Evolutionary conservation across 2,888 invertebrate genomes (phyloP).

Genomic region (Ceriagrion tenellum): DNA sequence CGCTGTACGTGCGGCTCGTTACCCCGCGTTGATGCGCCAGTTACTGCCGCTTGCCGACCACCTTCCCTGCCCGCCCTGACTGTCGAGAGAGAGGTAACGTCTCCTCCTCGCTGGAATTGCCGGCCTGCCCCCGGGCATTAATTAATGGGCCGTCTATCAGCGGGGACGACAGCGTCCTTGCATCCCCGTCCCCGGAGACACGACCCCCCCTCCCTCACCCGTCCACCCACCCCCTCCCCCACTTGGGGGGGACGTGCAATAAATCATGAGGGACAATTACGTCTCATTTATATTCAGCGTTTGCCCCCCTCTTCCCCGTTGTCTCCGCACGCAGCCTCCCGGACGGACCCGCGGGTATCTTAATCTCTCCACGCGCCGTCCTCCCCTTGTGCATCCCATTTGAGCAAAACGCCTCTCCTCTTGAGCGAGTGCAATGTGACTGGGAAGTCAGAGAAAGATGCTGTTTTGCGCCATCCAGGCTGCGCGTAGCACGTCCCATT

Average conservation of each 20-base stretch:
- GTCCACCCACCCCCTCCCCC: no score
- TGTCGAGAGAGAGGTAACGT: neutral
- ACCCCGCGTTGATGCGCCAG: neutral
- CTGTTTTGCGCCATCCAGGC: no score
- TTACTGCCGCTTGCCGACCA: neutral
- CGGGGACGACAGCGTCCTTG: neutral
- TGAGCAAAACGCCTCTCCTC: no score
- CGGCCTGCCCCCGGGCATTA: neutral
- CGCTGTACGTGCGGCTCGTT: neutral
- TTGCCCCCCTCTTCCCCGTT: neutral
- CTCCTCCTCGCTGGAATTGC: neutral
- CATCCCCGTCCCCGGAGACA: neutral
- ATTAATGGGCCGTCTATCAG: constrained; percentile 35
- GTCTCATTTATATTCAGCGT: constrained; percentile 25
- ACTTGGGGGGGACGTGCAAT: neutral
- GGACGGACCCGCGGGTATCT: neutral
- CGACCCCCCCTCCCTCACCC: neutral
- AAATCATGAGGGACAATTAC: constrained; percentile 31
- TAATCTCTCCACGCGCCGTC: neutral
- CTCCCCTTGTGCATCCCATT: neutral
- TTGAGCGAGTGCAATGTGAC: no score
- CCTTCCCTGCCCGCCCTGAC: neutral
- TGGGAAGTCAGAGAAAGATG: no score
- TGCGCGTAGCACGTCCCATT: no score
- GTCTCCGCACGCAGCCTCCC: neutral